Evolutionary conservation across 1,140 invertebrate species (phyloP).

Genomic region (Diorhabda carinulata): DNA sequence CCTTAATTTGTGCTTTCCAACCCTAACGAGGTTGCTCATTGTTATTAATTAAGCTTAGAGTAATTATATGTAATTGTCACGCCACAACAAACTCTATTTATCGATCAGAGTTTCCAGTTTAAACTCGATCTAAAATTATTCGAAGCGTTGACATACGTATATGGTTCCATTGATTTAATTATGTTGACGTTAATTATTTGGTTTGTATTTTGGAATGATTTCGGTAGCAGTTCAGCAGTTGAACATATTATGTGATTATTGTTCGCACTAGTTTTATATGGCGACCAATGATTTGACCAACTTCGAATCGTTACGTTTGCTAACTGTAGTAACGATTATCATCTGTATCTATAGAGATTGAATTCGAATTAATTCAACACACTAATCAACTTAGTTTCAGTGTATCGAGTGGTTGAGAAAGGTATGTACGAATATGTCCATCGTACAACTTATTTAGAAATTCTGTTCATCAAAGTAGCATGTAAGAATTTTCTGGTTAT

Average conservation of each 20-base stretch:
- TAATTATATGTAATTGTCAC: not conserved
- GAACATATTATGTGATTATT: not conserved
- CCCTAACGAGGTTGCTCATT: no score
- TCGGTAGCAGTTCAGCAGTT: not conserved
- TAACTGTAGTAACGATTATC: no score
- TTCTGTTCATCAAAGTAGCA: no score
- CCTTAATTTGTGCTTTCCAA: no score
- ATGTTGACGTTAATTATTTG: not conserved
- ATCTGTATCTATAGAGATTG: no score
- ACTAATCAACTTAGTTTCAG: no score
- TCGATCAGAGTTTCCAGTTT: not conserved
- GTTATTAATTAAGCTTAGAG: not conserved
- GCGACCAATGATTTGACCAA: not conserved
- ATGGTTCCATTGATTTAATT: constrained; percentile 1
- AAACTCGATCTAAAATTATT: not conserved
- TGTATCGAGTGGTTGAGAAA: no score
- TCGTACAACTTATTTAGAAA: no score
- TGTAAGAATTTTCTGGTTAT: no score
- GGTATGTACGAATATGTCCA: no score
- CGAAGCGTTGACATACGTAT: not conserved
- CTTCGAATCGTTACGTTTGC: no score
- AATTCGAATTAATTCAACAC: no score
- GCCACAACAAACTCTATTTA: not conserved
- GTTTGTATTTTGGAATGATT: not conserved
- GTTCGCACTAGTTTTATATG: not conserved